Percentiles rank a stretch among this genome's conserved stretches.
phyloP scores from a whole-genome alignment of 2,113 vertebrate species.

The Copsychus sechellarum region DNA sequence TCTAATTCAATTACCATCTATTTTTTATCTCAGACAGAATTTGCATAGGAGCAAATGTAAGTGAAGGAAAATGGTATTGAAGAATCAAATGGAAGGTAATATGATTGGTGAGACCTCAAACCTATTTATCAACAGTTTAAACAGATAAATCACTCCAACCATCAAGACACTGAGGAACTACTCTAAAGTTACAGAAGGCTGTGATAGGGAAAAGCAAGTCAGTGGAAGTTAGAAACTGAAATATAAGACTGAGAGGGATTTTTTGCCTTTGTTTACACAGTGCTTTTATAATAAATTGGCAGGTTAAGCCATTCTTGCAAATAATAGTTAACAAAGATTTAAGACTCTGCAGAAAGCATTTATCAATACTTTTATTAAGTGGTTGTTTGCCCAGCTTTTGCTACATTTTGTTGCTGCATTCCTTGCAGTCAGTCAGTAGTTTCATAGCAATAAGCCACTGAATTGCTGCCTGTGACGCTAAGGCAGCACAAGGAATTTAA shows the following conservation, averaged over 20 bases:
- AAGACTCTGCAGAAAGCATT: neutral
- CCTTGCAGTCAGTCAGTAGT: neutral
- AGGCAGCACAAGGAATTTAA: neutral
- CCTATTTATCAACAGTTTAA: neutral
- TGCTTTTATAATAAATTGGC: neutral
- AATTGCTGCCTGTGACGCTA: neutral
- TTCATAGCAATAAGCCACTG: neutral
- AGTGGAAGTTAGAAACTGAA: neutral
- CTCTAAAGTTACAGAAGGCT: neutral
- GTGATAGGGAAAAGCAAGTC: neutral
- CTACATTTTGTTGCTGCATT: neutral
- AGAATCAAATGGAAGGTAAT: neutral
- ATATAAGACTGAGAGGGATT: accelerated
- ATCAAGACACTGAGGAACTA: neutral
- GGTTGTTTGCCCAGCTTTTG: neutral
- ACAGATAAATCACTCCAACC: neutral
- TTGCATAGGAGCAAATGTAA: neutral
- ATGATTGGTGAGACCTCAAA: neutral
- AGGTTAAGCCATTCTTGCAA: neutral
- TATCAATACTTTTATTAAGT: neutral
- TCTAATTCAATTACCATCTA: neutral
- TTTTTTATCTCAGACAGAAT: neutral
- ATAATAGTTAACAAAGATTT: neutral
- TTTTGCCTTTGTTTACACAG: neutral
- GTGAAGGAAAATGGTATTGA: neutral